Evolutionary conservation across 2,797 vertebrate species (phyloP).

Genomic region (Poecilia velifera): DNA sequence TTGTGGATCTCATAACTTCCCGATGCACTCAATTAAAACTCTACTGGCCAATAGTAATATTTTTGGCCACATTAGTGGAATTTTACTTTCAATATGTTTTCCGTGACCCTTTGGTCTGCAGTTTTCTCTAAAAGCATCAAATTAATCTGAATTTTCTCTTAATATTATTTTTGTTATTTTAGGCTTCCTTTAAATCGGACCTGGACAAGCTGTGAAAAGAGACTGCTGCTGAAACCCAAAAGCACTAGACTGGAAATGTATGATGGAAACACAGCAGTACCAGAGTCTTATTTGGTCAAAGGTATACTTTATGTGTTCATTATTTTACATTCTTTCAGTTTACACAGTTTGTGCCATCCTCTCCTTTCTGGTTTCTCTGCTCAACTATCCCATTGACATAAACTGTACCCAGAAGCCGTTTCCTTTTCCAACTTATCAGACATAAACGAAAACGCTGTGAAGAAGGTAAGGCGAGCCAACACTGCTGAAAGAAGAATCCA

Average conservation of each 20-base stretch:
- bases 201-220: conserved; percentile 78
- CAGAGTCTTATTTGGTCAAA: conserved; percentile 26
- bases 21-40: background rate
- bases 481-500: conserved; percentile 82
- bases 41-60: background rate
- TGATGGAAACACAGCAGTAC: conserved; percentile 15
- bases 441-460: conserved; percentile 71
- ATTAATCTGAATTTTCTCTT: background rate
- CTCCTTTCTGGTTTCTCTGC: conserved; percentile 1
- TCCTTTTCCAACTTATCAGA: conserved; percentile 33
- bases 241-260: background rate
- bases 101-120: background rate
- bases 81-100: background rate
- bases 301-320: conserved; percentile 37
- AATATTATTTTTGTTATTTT: conserved; percentile 9
- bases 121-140: background rate
- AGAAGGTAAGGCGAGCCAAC: conserved; percentile 74
- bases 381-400: background rate
- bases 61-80: background rate
- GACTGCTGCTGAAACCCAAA: conserved; percentile 32
- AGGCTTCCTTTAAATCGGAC: conserved; percentile 81
- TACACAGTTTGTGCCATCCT: background rate
- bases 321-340: background rate
- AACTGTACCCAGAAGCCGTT: background rate
- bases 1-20: background rate